These are phyloP conservation scores for Sebastes diploproa DNA, from an alignment of 2,797 vertebrate species.

Conservation along the genomic window DNA sequence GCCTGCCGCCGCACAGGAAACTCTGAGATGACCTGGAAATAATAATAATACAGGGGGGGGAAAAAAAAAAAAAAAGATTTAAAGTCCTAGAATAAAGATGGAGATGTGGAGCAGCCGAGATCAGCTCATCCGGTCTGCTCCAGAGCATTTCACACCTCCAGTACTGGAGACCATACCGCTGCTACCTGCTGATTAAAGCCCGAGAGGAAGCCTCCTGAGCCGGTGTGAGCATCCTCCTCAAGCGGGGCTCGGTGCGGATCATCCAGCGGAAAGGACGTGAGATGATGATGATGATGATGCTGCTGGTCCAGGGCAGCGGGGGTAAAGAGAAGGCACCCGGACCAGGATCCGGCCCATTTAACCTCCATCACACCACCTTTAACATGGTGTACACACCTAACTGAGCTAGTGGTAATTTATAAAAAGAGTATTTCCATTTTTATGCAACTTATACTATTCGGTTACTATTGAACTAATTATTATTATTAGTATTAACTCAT, in stretches of 20 bases:
- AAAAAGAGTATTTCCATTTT: too few species aligned
- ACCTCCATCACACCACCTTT: background rate
- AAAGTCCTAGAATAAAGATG: conserved; percentile 54
- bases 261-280: conserved; percentile 46
- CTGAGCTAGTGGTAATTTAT: background rate
- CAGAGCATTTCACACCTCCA: conserved; percentile 55
- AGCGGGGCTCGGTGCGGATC: conserved; percentile 42
- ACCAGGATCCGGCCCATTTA: background rate
- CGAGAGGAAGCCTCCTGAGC: conserved; percentile 42
- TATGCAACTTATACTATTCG: too few species aligned
- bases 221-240: conserved; percentile 51
- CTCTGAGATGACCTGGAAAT: conserved; percentile 82
- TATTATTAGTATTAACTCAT: too few species aligned
- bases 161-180: conserved; percentile 12
- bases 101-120: conserved; percentile 50
- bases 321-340: conserved; percentile 25
- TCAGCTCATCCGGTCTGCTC: conserved; percentile 45
- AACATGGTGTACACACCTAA: too few species aligned
- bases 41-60: conserved; percentile 10
- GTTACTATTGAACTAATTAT: too few species aligned
- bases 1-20: conserved; percentile 76
- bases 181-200: conserved; percentile 21
- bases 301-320: conserved; percentile 24
- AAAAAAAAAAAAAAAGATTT: too few species aligned
- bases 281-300: conserved; percentile 36